Evolutionary conservation across 2,113 vertebrate species (phyloP).

Genomic region (Notiomystis cincta): DNA sequence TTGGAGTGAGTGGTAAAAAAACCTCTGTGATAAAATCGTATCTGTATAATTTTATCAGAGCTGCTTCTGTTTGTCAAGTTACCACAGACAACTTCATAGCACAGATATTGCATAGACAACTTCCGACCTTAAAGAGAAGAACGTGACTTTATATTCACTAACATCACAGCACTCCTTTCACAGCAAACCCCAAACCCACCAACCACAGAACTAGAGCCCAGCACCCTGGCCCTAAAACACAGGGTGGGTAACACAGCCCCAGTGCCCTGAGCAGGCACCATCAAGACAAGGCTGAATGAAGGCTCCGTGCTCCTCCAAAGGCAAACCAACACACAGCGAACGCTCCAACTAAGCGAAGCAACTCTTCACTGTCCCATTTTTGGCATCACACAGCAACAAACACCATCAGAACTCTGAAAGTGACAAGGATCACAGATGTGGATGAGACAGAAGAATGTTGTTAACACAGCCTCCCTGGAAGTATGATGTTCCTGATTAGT

Average conservation of each 20-base stretch:
- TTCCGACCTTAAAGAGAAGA: background rate
- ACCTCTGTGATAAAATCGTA: accelerated
- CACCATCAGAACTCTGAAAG: background rate
- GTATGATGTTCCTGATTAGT: background rate
- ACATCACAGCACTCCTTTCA: background rate
- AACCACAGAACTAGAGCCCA: background rate
- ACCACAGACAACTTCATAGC: background rate
- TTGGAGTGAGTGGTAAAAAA: background rate
- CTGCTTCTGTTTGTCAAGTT: background rate
- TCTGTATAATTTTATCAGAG: background rate
- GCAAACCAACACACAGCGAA: background rate
- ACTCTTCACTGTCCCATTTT: background rate
- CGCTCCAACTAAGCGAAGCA: background rate
- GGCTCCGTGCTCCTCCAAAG: accelerated
- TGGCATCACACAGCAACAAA: background rate
- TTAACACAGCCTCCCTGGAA: background rate
- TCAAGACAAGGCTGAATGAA: background rate
- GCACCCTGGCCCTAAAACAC: background rate
- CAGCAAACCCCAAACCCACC: background rate
- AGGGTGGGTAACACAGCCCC: background rate
- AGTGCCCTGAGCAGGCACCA: background rate
- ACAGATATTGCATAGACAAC: background rate
- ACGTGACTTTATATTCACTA: background rate
- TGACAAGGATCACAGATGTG: background rate
- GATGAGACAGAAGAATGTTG: background rate